Base-by-base conservation (phyloP, 1,140 invertebrate species). In the Drosophila parvula region DNA sequence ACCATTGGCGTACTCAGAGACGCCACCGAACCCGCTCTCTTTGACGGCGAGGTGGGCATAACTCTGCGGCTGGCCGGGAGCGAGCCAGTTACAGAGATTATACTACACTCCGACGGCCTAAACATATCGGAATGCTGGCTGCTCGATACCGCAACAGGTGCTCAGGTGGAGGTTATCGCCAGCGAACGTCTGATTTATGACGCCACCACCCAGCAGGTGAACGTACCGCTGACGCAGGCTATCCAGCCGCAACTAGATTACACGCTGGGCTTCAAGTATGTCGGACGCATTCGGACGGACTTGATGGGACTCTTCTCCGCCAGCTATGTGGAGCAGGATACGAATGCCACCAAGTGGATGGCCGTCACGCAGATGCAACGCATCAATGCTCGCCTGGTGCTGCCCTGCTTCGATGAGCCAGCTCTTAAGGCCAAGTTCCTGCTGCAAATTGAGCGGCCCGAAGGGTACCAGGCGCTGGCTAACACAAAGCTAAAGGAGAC, bases 371-470 rank as follows among this genome's bases (percentile, higher is more conserved):
- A 98, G 85, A 95, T 98, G 81, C 95, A 98, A 84, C 95, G 97
- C 3, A 95, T 96, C 1, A 95, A 96, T 89, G 97, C 98, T 0
- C 94, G 97, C 41, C 93, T 95, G 41, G 96, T 97, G 0, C 98
- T 98, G 81, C 98, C 98, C 0, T 98, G 97, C 91, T 97, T 98
- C 90, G 98, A 98, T 91, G 98, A 98, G 81, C 97, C 97, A 0
- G 94, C 95, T 1, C 94, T 98, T 50, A 98, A 98, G 91, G 96
- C 97, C 4, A 94, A 93, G 2, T 98, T 97, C 81, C 93, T 91
- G 28, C 82, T 98, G 3, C 94, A 94, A 1, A 91, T 98, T 3
- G 94, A 94, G 0, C 94, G 93, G 32, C 94, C 94, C 2, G 70
- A 44, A 0, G 86, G 93, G 6, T 94, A 95, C 63, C 92, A 79